Evolutionary conservation across 2,888 invertebrate species (phyloP).

Genomic region (Euproctis similis): DNA sequence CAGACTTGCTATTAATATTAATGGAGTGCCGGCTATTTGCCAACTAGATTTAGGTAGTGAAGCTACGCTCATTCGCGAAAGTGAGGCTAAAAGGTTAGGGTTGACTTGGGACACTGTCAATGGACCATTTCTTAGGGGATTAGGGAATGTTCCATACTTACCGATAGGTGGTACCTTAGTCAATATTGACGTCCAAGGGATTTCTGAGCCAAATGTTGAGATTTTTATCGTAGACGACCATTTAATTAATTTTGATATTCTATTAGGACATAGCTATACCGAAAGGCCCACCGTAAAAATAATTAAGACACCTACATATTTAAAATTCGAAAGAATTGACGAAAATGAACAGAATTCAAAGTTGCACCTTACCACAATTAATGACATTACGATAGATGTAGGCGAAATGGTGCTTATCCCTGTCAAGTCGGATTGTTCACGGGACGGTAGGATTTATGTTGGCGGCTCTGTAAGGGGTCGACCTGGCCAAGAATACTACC

Average conservation of each 20-base stretch:
- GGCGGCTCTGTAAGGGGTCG: background rate
- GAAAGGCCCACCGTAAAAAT: conserved; percentile 9
- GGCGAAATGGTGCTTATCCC: background rate
- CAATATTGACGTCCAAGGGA: conserved; percentile 5
- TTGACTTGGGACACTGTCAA: background rate
- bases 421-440: too few species aligned
- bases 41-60: conserved; percentile 2
- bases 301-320: conserved; percentile 8
- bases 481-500: background rate
- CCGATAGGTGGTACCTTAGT: conserved; percentile 4
- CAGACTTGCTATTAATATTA: conserved; percentile 1
- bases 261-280: conserved; percentile 12
- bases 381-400: background rate
- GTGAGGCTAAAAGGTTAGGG: background rate
- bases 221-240: conserved; percentile 7
- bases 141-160: conserved; percentile 1
- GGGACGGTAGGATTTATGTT: background rate
- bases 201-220: conserved; percentile 3
- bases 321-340: conserved; percentile 4
- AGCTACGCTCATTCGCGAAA: background rate
- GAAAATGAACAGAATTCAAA: background rate
- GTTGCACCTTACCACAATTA: background rate
- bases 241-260: conserved; percentile 6
- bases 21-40: background rate
- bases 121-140: conserved; percentile 1